Evolutionary conservation across 1,140 invertebrate species (phyloP).

Genomic region (Parapsyche elsis): DNA sequence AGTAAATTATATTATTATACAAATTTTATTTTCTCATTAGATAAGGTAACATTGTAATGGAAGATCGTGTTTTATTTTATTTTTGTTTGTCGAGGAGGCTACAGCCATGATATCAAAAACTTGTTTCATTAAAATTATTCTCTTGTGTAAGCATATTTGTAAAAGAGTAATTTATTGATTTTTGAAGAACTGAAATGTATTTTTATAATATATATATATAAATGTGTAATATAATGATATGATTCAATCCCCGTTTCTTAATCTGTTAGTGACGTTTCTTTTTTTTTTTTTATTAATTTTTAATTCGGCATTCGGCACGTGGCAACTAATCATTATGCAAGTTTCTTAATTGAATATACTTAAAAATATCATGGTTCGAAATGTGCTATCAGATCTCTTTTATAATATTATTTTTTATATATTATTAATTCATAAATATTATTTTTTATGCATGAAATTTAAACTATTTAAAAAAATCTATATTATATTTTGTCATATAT

Average conservation of each 20-base stretch:
- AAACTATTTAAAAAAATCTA: conserved; percentile 18
- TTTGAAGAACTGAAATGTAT: conserved; percentile 27
- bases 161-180: conserved; percentile 25
- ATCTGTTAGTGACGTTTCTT: neutral
- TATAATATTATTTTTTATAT: conserved; percentile 3
- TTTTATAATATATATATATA: conserved; percentile 18
- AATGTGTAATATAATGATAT: conserved; percentile 15
- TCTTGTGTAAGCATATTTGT: neutral
- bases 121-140: neutral
- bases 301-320: neutral
- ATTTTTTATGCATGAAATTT: conserved; percentile 26
- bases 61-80: neutral
- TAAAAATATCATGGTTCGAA: conserved; percentile 8
- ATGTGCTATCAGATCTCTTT: conserved; percentile 20
- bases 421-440: neutral
- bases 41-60: conserved; percentile 14
- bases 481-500: conserved; percentile 9
- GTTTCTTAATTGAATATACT: conserved; percentile 22
- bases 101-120: conserved; percentile 16
- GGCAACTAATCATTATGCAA: conserved; percentile 2
- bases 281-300: neutral
- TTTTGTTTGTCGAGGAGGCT: neutral
- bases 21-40: conserved; percentile 13
- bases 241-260: neutral
- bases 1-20: conserved; percentile 42